phyloP scores from a whole-genome alignment of 2,888 invertebrate species.

The Machimus rusticus region DNA sequence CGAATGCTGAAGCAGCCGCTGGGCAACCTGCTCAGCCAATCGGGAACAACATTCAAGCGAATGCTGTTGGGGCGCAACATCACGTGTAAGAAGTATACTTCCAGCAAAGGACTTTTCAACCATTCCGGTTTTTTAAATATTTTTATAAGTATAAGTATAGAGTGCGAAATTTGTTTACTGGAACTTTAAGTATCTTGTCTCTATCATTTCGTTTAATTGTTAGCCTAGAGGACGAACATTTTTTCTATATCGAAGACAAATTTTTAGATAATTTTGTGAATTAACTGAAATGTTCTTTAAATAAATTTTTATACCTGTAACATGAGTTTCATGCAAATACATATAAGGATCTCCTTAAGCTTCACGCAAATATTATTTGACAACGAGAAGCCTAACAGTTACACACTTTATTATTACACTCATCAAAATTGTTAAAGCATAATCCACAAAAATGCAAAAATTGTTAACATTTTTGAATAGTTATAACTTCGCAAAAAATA shows the following conservation, averaged over 20 bases:
- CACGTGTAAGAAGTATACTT: slow-evolving; percentile 49
- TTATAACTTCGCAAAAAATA: too few species aligned
- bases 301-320: slow-evolving; percentile 21
- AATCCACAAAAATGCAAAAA: too few species aligned
- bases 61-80: slow-evolving; percentile 50
- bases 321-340: neutral
- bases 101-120: neutral
- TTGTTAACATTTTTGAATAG: too few species aligned
- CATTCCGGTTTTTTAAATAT: neutral
- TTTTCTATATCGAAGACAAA: slow-evolving; percentile 15
- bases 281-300: slow-evolving; percentile 27
- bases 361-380: too few species aligned
- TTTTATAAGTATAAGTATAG: neutral
- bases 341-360: too few species aligned
- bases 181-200: neutral
- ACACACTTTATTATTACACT: too few species aligned
- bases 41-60: slow-evolving; percentile 55
- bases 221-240: neutral
- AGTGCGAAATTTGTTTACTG: neutral
- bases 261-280: slow-evolving; percentile 33
- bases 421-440: too few species aligned
- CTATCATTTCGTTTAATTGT: neutral
- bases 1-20: slow-evolving; percentile 45
- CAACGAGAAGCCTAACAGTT: too few species aligned
- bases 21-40: slow-evolving; percentile 57